Conservation (phyloP, 2,797 vertebrate species). For the Fundulus diaphanus region DNA sequence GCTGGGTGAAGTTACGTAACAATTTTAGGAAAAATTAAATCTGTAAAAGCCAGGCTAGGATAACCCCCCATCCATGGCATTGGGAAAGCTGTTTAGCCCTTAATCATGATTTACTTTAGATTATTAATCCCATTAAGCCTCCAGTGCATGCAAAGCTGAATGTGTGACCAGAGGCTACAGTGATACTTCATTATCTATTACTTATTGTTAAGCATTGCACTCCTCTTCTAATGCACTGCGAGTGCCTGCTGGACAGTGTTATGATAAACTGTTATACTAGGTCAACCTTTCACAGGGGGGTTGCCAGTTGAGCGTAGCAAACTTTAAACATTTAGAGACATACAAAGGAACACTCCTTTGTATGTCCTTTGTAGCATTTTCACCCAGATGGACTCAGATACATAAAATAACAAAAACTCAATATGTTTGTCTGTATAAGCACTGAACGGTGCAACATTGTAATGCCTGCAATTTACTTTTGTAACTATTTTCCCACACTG, state of each 20-base stretch:
- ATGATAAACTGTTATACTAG: slow-evolving; percentile 37
- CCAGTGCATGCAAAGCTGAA: slow-evolving; percentile 49
- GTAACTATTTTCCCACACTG: slow-evolving; percentile 21
- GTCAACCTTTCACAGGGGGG: slow-evolving; percentile 37
- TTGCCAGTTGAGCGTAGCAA: slow-evolving; percentile 33
- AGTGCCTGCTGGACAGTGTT: slow-evolving; percentile 36
- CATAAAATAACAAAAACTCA: too few species aligned
- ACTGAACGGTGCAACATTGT: slow-evolving; percentile 54
- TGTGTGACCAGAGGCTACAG: slow-evolving; percentile 40
- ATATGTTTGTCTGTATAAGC: slow-evolving; percentile 42
- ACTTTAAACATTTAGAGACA: slow-evolving; percentile 43
- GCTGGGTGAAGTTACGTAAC: slow-evolving; percentile 66
- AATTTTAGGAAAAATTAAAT: slow-evolving; percentile 72
- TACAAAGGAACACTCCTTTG: slow-evolving; percentile 58
- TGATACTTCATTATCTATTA: slow-evolving; percentile 73
- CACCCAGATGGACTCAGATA: slow-evolving; percentile 51
- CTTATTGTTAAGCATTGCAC: slow-evolving; percentile 59
- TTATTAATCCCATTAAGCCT: slow-evolving; percentile 71
- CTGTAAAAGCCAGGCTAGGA: slow-evolving; percentile 68
- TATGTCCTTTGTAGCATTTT: slow-evolving; percentile 56
- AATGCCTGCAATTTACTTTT: slow-evolving; percentile 42
- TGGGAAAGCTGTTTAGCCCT: slow-evolving; percentile 63
- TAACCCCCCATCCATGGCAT: slow-evolving; percentile 64
- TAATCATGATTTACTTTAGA: slow-evolving; percentile 74
- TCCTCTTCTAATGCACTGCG: slow-evolving; percentile 44